phyloP scores from a whole-genome alignment of 2,113 vertebrate species.

The Hymenochirus boettgeri region DNA sequence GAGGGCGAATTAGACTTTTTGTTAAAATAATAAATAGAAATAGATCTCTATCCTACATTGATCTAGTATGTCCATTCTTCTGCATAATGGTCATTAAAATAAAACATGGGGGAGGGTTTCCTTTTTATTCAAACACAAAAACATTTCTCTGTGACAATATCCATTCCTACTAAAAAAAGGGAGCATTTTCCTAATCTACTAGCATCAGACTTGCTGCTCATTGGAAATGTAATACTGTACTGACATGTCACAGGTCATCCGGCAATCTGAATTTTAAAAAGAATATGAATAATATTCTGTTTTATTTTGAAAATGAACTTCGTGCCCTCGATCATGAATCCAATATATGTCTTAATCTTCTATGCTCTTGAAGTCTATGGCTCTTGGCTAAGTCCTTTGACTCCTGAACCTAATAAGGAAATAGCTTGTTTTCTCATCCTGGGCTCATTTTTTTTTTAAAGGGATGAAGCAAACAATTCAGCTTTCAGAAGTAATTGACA shows the following conservation, averaged over 20 bases:
- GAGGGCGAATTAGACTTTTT: neutral
- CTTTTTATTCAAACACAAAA: slow-evolving; percentile 62
- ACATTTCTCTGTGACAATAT: slow-evolving; percentile 69
- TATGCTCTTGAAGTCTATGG: slow-evolving; percentile 93
- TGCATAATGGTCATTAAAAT: slow-evolving; percentile 67
- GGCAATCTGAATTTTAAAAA: slow-evolving; percentile 99
- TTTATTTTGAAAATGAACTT: slow-evolving; percentile 99
- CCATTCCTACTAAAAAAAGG: slow-evolving; percentile 50
- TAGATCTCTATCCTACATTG: neutral
- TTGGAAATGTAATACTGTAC: slow-evolving; percentile 99
- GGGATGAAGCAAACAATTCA: slow-evolving; percentile 82
- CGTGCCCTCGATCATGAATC: slow-evolving; percentile 99
- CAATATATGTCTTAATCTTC: slow-evolving; percentile 99
- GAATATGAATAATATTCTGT: slow-evolving; percentile 99
- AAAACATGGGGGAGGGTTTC: slow-evolving; percentile 65
- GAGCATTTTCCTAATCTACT: slow-evolving; percentile 65
- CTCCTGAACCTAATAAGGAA: slow-evolving; percentile 98
- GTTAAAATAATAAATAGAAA: no score
- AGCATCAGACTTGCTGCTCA: slow-evolving; percentile 84
- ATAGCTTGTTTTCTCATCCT: slow-evolving; percentile 96
- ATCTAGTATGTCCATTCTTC: slow-evolving; percentile 51
- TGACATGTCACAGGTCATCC: slow-evolving; percentile 98
- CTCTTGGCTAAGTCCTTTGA: slow-evolving; percentile 93
- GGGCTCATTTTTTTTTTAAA: slow-evolving; percentile 78
- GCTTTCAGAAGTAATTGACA: slow-evolving; percentile 86